Percentiles rank a stretch among this genome's conserved stretches.
Conservation (phyloP, 1,140 invertebrate genomes). For the Hetaerina americana region DNA sequence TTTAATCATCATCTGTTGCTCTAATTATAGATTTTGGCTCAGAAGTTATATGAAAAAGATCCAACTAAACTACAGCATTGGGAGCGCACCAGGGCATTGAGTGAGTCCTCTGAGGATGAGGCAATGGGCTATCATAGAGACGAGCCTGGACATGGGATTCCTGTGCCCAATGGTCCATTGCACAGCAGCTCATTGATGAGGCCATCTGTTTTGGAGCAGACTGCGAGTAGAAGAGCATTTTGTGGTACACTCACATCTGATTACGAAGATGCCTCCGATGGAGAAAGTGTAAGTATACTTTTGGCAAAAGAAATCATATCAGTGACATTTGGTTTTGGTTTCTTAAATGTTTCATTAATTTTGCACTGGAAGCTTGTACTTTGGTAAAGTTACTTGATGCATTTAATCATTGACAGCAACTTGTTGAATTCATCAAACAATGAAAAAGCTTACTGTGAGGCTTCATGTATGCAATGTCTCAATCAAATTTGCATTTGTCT, state of each 20-base stretch:
- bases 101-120: slow-evolving; percentile 16
- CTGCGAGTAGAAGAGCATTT: slow-evolving; percentile 2
- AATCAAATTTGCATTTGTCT: no score
- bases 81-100: slow-evolving; percentile 17
- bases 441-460: no score
- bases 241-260: slow-evolving; percentile 4
- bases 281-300: slow-evolving; percentile 5
- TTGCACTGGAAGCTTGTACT: no score
- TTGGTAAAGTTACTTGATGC: no score
- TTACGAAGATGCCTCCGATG: slow-evolving; percentile 7
- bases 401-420: no score
- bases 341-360: no score
- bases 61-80: slow-evolving; percentile 43
- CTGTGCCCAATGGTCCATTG: not conserved
- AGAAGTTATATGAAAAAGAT: slow-evolving; percentile 71
- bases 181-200: not conserved
- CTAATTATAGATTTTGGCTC: slow-evolving; percentile 52
- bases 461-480: no score
- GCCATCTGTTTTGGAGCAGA: not conserved
- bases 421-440: no score
- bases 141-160: slow-evolving; percentile 7
- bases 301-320: no score
- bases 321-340: no score
- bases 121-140: slow-evolving; percentile 2
- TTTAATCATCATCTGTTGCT: slow-evolving; percentile 9